Percentiles rank a stretch among this genome's conserved stretches.
Conservation (phyloP, 1,140 invertebrate genomes). For the Oncopodura yosiiana region DNA sequence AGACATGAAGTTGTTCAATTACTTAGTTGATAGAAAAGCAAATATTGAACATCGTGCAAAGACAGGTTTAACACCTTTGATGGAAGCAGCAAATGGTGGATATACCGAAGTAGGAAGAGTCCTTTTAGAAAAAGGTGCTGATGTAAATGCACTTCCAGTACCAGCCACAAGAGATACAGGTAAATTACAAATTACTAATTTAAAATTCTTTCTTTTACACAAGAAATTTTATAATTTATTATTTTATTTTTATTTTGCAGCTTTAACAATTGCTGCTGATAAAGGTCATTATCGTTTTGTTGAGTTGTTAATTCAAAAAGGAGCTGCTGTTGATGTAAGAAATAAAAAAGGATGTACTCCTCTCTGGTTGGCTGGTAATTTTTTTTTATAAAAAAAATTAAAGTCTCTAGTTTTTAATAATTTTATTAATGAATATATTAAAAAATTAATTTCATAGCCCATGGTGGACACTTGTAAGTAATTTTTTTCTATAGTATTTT, state of each 20-base stretch:
- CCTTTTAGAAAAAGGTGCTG: constrained; percentile 88
- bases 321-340: constrained; percentile 88
- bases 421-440: too few relatives aligned
- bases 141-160: constrained; percentile 96
- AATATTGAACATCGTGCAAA: constrained; percentile 99
- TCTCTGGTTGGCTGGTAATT: constrained; percentile 91
- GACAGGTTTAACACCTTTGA: constrained; percentile 93
- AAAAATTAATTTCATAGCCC: too few relatives aligned
- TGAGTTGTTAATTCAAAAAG: constrained; percentile 62
- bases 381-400: too few relatives aligned
- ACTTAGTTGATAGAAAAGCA: constrained; percentile 87
- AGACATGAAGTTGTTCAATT: constrained; percentile 95
- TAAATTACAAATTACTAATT: too few relatives aligned
- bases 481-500: too few relatives aligned
- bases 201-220: too few relatives aligned
- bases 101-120: constrained; percentile 97
- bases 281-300: constrained; percentile 98
- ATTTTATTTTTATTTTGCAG: too few relatives aligned
- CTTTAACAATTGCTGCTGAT: constrained; percentile 96
- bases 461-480: constrained; percentile 93
- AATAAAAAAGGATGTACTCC: constrained; percentile 99
- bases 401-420: too few relatives aligned
- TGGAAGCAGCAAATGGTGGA: constrained; percentile 98
- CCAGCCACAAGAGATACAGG: constrained; percentile 94
- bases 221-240: too few relatives aligned